These are phyloP conservation scores for Lagopus muta DNA, from an alignment of 2,113 vertebrate species.

Conservation along the genomic window DNA sequence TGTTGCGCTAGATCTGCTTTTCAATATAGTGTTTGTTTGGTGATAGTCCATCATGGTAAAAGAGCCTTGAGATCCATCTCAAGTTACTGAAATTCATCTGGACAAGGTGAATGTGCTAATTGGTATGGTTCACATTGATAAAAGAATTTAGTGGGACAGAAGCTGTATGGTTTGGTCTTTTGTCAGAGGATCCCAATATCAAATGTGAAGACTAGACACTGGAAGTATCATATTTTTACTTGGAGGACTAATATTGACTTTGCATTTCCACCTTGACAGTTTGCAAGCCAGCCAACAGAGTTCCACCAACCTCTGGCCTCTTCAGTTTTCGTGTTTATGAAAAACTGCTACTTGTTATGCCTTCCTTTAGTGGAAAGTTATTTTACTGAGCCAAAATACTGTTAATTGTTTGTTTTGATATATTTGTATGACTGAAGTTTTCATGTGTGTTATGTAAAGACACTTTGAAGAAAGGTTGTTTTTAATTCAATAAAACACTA, in stretches of 20 bases:
- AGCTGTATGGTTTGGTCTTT: background rate
- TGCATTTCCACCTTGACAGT: background rate
- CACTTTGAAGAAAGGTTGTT: background rate
- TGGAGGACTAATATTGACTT: background rate
- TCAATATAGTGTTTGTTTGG: background rate
- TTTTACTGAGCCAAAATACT: constrained; percentile 55
- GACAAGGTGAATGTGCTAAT: background rate
- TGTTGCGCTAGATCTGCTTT: background rate
- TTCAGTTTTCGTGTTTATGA: background rate
- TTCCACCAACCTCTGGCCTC: background rate
- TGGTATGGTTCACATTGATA: fast-evolving
- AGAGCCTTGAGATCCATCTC: background rate
- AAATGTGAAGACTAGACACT: constrained; percentile 5
- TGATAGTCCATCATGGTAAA: background rate
- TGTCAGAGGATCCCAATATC: background rate
- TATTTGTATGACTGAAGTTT: constrained; percentile 30
- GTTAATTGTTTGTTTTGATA: background rate
- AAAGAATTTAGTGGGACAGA: background rate
- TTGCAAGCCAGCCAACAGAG: background rate
- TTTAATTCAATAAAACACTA: constrained; percentile 65
- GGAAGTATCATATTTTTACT: background rate
- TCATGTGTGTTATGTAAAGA: background rate
- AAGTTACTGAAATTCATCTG: background rate
- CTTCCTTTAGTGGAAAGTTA: background rate
- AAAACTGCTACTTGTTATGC: background rate